Evolutionary conservation across 2,888 invertebrate species (phyloP).

Genomic region (Ophraella communa): DNA sequence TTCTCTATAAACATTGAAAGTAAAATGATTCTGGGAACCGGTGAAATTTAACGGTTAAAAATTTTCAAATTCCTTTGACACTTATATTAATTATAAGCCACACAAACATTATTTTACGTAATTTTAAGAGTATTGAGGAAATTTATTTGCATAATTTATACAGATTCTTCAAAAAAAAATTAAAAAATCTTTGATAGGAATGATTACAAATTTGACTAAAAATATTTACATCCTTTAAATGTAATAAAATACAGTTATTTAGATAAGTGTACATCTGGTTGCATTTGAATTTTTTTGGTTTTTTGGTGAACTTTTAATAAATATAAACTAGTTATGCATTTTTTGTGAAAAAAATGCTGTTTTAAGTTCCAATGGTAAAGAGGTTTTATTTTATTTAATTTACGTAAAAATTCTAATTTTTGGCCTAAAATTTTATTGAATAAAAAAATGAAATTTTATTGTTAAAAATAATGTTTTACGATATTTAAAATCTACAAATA

Average conservation of each 20-base stretch:
- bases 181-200: background rate
- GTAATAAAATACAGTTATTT: background rate
- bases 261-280: background rate
- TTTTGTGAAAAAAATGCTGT: too few species aligned
- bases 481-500: too few species aligned
- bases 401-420: too few species aligned
- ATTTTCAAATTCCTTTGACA: background rate
- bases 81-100: background rate
- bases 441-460: too few species aligned
- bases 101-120: background rate
- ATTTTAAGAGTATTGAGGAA: background rate
- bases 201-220: background rate
- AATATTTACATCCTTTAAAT: background rate
- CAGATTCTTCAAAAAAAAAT: background rate
- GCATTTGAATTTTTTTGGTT: background rate
- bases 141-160: background rate
- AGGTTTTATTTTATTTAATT: too few species aligned
- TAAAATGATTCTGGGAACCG: background rate
- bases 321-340: too few species aligned
- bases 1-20: background rate
- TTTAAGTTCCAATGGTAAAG: too few species aligned
- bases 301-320: background rate
- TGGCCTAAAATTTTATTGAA: too few species aligned
- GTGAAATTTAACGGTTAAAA: background rate
- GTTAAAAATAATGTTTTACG: too few species aligned